phyloP scores from a whole-genome alignment of 2,797 vertebrate genomes.

The Spinus olivaceus region DNA sequence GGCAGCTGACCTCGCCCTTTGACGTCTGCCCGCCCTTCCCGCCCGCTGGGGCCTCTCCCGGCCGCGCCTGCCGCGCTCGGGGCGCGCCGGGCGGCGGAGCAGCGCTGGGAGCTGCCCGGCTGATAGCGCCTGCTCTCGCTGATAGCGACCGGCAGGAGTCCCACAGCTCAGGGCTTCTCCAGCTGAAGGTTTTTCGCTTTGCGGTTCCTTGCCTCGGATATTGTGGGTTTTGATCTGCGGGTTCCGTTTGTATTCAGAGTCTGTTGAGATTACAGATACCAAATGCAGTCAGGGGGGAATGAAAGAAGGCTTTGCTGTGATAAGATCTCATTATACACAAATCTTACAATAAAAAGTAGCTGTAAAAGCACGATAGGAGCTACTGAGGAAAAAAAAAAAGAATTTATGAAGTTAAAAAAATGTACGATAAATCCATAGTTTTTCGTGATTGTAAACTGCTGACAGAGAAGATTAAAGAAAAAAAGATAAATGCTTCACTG shows the following conservation, averaged over 20 bases:
- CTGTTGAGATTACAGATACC: neutral
- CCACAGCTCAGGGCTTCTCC: neutral
- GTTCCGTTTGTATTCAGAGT: neutral
- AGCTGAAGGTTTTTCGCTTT: accelerated
- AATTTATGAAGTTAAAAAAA: neutral
- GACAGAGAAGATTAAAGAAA: neutral
- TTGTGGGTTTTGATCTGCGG: neutral
- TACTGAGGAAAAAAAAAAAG: neutral
- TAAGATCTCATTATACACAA: neutral
- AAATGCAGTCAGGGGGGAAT: neutral
- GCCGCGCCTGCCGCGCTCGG: accelerated
- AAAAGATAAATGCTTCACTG: neutral
- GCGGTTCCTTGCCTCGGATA: neutral
- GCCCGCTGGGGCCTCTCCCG: neutral
- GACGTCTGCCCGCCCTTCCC: accelerated
- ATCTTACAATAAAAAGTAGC: neutral
- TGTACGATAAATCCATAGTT: neutral
- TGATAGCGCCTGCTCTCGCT: accelerated
- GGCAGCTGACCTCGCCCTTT: accelerated
- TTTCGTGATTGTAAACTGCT: neutral
- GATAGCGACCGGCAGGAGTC: accelerated
- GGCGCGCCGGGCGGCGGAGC: neutral
- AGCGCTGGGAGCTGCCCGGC: accelerated
- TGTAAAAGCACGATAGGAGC: neutral
- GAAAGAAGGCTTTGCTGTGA: neutral